Conservation (phyloP, 1,140 invertebrate species). For the Cataglyphis hispanica region DNA sequence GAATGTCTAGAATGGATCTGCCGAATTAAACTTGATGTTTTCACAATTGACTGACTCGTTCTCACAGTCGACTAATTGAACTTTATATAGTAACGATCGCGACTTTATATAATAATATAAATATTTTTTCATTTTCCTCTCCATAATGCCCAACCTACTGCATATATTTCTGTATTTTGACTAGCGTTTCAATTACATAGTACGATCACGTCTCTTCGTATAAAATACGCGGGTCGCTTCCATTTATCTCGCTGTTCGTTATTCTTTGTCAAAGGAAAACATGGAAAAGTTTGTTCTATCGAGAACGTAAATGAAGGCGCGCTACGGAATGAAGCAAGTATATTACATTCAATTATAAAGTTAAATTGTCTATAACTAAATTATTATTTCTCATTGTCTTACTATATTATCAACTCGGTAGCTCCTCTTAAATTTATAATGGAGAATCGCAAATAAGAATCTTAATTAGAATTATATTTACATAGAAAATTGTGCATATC, state of each 20-base stretch:
- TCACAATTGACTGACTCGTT: constrained; percentile 67
- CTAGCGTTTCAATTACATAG: constrained; percentile 54
- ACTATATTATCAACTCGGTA: no score
- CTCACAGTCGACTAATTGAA: constrained; percentile 68
- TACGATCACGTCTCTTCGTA: constrained; percentile 46
- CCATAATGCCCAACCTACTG: constrained; percentile 21
- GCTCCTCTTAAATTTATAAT: neutral
- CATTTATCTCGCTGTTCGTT: constrained; percentile 59
- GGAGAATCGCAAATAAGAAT: neutral
- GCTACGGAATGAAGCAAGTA: neutral
- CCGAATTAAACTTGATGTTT: constrained; percentile 77
- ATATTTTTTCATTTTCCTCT: constrained; percentile 27
- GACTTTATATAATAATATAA: neutral
- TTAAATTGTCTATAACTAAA: neutral
- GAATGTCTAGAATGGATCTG: constrained; percentile 60
- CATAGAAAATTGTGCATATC: neutral
- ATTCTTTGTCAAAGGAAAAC: constrained; percentile 58
- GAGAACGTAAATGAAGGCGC: constrained; percentile 32
- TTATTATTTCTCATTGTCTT: constrained; percentile 3
- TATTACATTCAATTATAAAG: constrained; percentile 24
- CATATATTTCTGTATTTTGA: constrained; percentile 44
- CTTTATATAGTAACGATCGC: constrained; percentile 62
- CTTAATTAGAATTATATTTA: neutral
- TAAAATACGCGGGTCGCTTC: constrained; percentile 41
- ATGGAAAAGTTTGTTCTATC: constrained; percentile 52